These are phyloP conservation scores for Coelogynopora nodosa DNA, from an alignment of 2,888 invertebrate genomes.

Conservation along the genomic window DNA sequence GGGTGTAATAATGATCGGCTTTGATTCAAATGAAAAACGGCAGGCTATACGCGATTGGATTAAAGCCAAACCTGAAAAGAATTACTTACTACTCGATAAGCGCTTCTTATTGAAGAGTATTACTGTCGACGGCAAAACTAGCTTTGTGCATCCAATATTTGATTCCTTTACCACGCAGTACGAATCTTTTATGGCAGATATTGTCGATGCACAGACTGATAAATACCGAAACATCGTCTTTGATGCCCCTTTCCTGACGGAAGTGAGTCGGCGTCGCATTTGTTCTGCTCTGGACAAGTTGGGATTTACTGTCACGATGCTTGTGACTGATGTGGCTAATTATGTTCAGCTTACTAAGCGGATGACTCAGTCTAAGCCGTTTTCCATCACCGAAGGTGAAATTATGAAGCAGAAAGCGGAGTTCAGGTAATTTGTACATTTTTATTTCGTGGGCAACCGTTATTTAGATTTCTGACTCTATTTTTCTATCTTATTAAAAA, in stretches of 20 bases:
- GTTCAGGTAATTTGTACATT: not conserved
- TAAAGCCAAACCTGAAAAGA: not conserved
- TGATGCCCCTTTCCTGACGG: not conserved
- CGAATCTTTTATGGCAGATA: not conserved
- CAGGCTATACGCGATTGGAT: not conserved
- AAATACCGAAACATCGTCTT: not conserved
- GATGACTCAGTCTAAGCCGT: not conserved
- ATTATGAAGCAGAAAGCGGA: not conserved
- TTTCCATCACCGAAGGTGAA: not conserved
- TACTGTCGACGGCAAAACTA: not conserved
- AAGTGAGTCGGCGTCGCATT: not conserved
- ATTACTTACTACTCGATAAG: not conserved
- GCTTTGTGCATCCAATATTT: not conserved
- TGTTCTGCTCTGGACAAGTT: not conserved
- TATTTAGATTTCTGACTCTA: too few species aligned
- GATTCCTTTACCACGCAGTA: not conserved
- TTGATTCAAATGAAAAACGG: not conserved
- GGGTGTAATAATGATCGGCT: not conserved
- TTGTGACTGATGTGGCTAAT: not conserved
- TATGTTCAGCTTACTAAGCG: not conserved
- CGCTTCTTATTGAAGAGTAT: not conserved
- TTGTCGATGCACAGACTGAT: not conserved
- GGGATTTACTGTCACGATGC: not conserved
- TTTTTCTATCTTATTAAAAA: too few species aligned
- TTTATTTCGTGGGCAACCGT: too few species aligned